Evolutionary conservation across 2,888 invertebrate genomes (phyloP).

Genomic region (Lasioglossum figueresi): DNA sequence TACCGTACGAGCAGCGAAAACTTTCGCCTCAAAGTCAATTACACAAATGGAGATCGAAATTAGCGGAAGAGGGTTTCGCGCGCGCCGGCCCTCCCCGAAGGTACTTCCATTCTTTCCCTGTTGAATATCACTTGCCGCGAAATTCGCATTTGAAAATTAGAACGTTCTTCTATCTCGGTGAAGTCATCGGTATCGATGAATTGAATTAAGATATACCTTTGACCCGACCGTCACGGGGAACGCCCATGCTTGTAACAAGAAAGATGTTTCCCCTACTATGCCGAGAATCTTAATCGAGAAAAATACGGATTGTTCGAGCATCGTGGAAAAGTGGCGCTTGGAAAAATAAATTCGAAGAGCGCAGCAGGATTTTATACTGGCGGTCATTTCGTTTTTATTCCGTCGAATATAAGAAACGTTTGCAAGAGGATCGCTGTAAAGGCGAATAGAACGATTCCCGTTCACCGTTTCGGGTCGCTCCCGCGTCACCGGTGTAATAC

Average conservation of each 20-base stretch:
- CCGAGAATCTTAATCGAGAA: not conserved
- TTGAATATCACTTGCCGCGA: not conserved
- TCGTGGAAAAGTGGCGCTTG: not conserved
- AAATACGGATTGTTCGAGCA: not conserved
- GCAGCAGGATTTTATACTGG: not conserved
- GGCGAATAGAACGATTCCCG: not conserved
- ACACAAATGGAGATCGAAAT: conserved; percentile 44
- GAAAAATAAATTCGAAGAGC: conserved; percentile 10
- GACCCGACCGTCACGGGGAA: not conserved
- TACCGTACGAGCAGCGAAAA: conserved; percentile 32
- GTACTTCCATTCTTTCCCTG: not conserved
- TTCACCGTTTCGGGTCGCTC: not conserved
- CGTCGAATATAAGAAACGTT: conserved; percentile 12
- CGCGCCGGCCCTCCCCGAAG: not conserved
- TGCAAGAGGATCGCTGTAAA: not conserved
- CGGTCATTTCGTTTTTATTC: conserved; percentile 1
- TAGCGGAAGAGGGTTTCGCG: conserved; percentile 7
- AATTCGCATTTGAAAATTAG: not conserved
- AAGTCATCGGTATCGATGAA: not conserved
- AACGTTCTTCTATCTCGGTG: not conserved
- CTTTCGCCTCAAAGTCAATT: conserved; percentile 56
- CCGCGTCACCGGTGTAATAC: not conserved
- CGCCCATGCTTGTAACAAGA: not conserved
- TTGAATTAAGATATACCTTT: not conserved
- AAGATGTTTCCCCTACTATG: not conserved